Evolutionary conservation across 2,888 invertebrate species (phyloP), one percentile per base, ranked within the genome.

Genomic region (Athetis lepigone): DNA sequence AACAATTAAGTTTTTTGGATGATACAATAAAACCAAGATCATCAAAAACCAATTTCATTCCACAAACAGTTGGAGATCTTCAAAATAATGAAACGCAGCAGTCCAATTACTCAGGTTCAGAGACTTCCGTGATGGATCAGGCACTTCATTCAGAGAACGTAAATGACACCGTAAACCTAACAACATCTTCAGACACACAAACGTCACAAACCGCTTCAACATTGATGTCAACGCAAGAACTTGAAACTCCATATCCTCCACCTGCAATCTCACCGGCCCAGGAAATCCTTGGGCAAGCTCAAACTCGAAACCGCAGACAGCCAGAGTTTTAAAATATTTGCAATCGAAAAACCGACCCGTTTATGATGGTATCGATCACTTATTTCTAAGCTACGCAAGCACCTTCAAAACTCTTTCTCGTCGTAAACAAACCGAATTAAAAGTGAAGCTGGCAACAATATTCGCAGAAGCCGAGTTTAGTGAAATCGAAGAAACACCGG

Each of bases 151-250:
- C 49, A 49, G 49, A 49, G 33, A 49, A 49, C 36, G 33, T 49
- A 49, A 49, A 49, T 49, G 36, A 49, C 49, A 49, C 36, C 21
- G 49, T 49, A 36, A 49, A 49, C 49, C 49, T 36, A 49, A 49
- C 49, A 8, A 49, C 49, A 49, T 49, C 49, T 49, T 49, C 49
- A 36, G 49, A 49, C 49, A 49, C 49, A 49, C 49, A 49, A 49
- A 49, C 36, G 33, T 33, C 49, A 49, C 49, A 49, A 49, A 49
- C 36, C 37, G 36, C 49, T 49, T 49, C 21, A 49, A 49, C 49
- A 36, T 49, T 49, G 49, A 49, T 49, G 49, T 49, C 49, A 49
- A 29, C 49, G 49, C 36, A 49, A 49, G 49, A 36, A 49, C 49
- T 49, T 49, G 49, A 49, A 49, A 49, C 36, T 49, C 49, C 49